These are phyloP conservation scores for Schizopygopsis pylzovi DNA, from an alignment of 2,797 vertebrate species.

Conservation along the genomic window DNA sequence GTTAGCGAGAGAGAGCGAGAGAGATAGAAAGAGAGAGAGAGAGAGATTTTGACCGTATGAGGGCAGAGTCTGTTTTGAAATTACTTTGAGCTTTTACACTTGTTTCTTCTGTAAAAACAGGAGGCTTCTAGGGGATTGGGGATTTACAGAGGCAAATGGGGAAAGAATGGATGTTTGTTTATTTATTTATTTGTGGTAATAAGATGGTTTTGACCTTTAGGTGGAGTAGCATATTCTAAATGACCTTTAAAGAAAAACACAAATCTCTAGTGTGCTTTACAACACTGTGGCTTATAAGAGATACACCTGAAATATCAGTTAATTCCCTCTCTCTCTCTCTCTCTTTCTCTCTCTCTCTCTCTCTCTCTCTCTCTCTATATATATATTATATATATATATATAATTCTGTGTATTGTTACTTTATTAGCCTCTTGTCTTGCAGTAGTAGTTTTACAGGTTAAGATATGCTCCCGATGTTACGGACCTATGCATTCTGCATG, in stretches of 20 bases:
- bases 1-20: slow-evolving; percentile 2
- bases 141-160: not conserved
- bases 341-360: not conserved
- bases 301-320: slow-evolving; percentile 16
- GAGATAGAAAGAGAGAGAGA: not conserved
- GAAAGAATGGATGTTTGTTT: slow-evolving; percentile 18
- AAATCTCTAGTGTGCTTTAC: slow-evolving; percentile 53
- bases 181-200: slow-evolving; percentile 51
- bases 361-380: not conserved
- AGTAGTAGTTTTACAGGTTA: slow-evolving; percentile 24
- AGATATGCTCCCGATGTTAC: slow-evolving; percentile 13
- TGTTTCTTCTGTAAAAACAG: slow-evolving; percentile 13
- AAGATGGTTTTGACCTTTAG: slow-evolving; percentile 62
- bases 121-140: not conserved
- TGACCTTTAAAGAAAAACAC: slow-evolving; percentile 60
- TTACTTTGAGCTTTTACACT: slow-evolving; percentile 52
- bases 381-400: too few relatives aligned
- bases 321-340: slow-evolving; percentile 1
- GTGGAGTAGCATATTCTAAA: slow-evolving; percentile 55
- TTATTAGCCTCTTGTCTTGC: slow-evolving; percentile 17
- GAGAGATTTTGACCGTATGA: slow-evolving; percentile 69
- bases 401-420: not conserved
- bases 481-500: not conserved
- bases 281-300: slow-evolving; percentile 43
- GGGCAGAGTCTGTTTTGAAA: slow-evolving; percentile 60